Evolutionary conservation across 2,888 invertebrate genomes (phyloP).

Genomic region (Drosophila borborema): DNA sequence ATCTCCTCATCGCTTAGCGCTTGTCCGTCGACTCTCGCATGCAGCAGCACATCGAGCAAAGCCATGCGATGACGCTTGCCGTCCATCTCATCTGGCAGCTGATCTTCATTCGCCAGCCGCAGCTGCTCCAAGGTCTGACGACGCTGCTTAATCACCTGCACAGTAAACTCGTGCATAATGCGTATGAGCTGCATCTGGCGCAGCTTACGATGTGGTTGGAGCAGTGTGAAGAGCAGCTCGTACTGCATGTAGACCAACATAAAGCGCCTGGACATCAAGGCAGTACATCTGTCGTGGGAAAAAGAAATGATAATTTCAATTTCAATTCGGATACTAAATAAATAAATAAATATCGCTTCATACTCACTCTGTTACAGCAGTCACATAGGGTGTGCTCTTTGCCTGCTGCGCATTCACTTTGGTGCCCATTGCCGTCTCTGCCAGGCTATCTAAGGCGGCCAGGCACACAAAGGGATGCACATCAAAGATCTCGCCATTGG

Average conservation of each 20-base stretch:
- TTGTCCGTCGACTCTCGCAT: slow-evolving; percentile 87
- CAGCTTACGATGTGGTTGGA: slow-evolving; percentile 58
- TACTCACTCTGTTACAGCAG: slow-evolving; percentile 88
- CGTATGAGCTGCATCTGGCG: slow-evolving; percentile 65
- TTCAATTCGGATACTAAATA: too few species aligned
- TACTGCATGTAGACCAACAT: slow-evolving; percentile 63
- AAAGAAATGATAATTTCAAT: background rate
- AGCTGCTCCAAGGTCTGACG: slow-evolving; percentile 58
- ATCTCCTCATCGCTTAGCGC: slow-evolving; percentile 87
- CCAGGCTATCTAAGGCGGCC: slow-evolving; percentile 87
- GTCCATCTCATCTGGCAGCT: slow-evolving; percentile 80
- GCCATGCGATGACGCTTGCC: slow-evolving; percentile 88
- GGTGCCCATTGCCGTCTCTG: slow-evolving; percentile 83
- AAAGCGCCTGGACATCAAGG: slow-evolving; percentile 73
- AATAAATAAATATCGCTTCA: background rate
- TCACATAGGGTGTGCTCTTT: slow-evolving; percentile 89
- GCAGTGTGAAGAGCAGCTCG: slow-evolving; percentile 70
- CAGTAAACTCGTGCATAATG: slow-evolving; percentile 82
- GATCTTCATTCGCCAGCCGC: slow-evolving; percentile 19
- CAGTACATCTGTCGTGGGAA: slow-evolving; percentile 59
- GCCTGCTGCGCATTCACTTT: slow-evolving; percentile 86
- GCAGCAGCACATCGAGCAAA: slow-evolving; percentile 88
- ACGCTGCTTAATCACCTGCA: slow-evolving; percentile 77
- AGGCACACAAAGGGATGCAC: slow-evolving; percentile 87
- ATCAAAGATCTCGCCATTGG: slow-evolving; percentile 85